A percentile compares a stretch with the other conserved stretches of the same genome.
These are phyloP conservation scores for Holotrichia oblita DNA, from an alignment of 1,140 invertebrate species.

Conservation along the genomic window DNA sequence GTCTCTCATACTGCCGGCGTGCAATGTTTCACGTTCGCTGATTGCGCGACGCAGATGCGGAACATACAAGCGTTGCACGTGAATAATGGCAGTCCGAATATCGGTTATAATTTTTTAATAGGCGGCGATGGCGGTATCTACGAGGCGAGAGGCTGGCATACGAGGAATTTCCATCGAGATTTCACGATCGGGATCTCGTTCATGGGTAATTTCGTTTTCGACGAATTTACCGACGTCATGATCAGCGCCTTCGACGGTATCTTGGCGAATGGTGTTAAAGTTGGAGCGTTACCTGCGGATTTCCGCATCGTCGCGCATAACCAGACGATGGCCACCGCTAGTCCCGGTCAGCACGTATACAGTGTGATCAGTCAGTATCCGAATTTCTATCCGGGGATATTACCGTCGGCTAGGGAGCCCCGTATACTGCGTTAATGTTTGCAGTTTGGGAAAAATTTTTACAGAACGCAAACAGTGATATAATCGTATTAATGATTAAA, in stretches of 20 bases:
- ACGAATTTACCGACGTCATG: conserved; percentile 56
- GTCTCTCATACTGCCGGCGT: conserved; percentile 62
- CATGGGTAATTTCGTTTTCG: conserved; percentile 62
- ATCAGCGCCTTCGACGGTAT: conserved; percentile 58
- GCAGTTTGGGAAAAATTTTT: too few species aligned
- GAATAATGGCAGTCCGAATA: conserved; percentile 57
- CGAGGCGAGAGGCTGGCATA: conserved; percentile 70
- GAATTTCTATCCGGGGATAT: conserved; percentile 46
- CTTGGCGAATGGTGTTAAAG: conserved; percentile 56
- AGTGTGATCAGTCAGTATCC: conserved; percentile 50
- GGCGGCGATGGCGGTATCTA: conserved; percentile 74
- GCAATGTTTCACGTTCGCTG: conserved; percentile 52
- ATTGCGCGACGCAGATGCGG: conserved; percentile 60
- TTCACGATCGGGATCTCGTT: conserved; percentile 62
- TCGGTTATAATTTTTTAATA: conserved; percentile 73
- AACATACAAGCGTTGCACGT: conserved; percentile 60
- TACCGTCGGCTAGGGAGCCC: not conserved
- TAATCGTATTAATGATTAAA: not conserved
- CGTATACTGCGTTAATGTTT: too few species aligned
- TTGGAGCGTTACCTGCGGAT: conserved; percentile 53
- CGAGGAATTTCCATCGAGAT: conserved; percentile 64
- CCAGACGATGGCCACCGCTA: conserved; percentile 57
- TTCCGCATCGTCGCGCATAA: conserved; percentile 63
- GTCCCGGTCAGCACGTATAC: conserved; percentile 56
- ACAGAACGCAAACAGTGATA: not conserved